phyloP scores from a whole-genome alignment of 1,140 invertebrate genomes.

The Plodia interpunctella region DNA sequence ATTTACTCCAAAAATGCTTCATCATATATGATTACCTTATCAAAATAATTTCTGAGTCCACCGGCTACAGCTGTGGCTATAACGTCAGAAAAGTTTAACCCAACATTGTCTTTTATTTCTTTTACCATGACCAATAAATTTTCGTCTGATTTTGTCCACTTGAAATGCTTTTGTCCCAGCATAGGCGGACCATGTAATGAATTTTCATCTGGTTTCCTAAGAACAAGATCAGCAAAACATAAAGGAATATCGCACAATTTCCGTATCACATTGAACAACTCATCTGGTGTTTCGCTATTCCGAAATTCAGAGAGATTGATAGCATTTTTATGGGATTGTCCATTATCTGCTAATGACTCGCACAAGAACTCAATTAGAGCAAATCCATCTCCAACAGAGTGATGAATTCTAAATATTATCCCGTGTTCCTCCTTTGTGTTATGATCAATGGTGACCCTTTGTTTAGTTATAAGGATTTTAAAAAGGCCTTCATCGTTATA shows the following conservation, averaged over 20 bases:
- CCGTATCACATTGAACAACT: slow-evolving; percentile 33
- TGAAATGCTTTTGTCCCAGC: slow-evolving; percentile 51
- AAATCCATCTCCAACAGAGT: slow-evolving; percentile 74
- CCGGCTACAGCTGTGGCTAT: slow-evolving; percentile 55
- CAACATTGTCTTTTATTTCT: slow-evolving; percentile 50
- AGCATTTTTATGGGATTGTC: slow-evolving; percentile 23
- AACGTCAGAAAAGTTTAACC: slow-evolving; percentile 60
- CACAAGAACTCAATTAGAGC: slow-evolving; percentile 71
- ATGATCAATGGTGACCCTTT: slow-evolving; percentile 36
- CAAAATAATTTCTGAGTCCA: slow-evolving; percentile 58
- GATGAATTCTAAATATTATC: slow-evolving; percentile 75
- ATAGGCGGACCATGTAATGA: slow-evolving; percentile 55
- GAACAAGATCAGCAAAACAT: slow-evolving; percentile 51
- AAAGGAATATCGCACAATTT: slow-evolving; percentile 44
- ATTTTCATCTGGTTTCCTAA: slow-evolving; percentile 55
- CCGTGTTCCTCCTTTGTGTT: slow-evolving; percentile 47
- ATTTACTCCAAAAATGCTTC: slow-evolving; percentile 7
- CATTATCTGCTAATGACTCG: slow-evolving; percentile 59
- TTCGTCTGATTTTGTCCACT: slow-evolving; percentile 55
- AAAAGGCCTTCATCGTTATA: slow-evolving; percentile 66
- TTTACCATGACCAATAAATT: slow-evolving; percentile 55
- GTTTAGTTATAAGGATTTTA: slow-evolving; percentile 73
- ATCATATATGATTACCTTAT: slow-evolving; percentile 44
- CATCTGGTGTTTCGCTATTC: slow-evolving; percentile 22
- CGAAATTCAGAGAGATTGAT: slow-evolving; percentile 30